Conservation (phyloP, 2,888 invertebrate species). For the Lordiphosa andalusiaca region DNA sequence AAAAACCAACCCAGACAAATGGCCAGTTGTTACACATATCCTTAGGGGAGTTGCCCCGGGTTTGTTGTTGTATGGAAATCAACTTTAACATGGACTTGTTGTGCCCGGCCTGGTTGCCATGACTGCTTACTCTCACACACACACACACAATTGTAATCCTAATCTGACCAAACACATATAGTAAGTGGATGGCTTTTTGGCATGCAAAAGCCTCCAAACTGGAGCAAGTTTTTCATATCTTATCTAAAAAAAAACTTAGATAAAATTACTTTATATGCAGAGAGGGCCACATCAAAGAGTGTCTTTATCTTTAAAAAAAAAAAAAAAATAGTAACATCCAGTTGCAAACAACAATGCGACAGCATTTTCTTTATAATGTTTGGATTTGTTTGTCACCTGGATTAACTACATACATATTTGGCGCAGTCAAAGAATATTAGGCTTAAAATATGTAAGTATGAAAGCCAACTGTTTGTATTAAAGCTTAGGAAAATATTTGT, state of each 20-base stretch:
- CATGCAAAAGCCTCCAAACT: constrained; percentile 11
- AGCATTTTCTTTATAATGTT: constrained; percentile 2
- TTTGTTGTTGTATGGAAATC: constrained; percentile 44
- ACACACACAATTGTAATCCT: not conserved
- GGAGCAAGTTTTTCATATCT: constrained; percentile 30
- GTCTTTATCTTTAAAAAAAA: too few relatives aligned
- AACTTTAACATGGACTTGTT: constrained; percentile 39
- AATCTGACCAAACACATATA: not conserved
- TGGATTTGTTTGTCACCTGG: constrained; percentile 16
- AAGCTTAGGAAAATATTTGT: too few relatives aligned
- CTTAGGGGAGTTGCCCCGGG: constrained; percentile 15
- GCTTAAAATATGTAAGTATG: too few relatives aligned
- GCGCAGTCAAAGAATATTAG: too few relatives aligned
- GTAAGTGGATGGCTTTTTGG: constrained; percentile 5
- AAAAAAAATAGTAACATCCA: constrained; percentile 9
- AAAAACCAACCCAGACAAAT: too few relatives aligned
- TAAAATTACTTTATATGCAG: constrained; percentile 4
- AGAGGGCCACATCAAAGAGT: too few relatives aligned
- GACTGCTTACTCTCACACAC: constrained; percentile 6
- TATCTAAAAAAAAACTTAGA: constrained; percentile 23
- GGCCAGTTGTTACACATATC: constrained; percentile 5
- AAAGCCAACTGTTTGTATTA: too few relatives aligned
- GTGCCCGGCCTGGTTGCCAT: constrained; percentile 35
- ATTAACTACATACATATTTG: too few relatives aligned
- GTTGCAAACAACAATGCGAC: constrained; percentile 33